Percentiles rank a stretch among this genome's conserved stretches.
Conservation (phyloP, 2,113 vertebrate species). For the Vulpes vulpes region DNA sequence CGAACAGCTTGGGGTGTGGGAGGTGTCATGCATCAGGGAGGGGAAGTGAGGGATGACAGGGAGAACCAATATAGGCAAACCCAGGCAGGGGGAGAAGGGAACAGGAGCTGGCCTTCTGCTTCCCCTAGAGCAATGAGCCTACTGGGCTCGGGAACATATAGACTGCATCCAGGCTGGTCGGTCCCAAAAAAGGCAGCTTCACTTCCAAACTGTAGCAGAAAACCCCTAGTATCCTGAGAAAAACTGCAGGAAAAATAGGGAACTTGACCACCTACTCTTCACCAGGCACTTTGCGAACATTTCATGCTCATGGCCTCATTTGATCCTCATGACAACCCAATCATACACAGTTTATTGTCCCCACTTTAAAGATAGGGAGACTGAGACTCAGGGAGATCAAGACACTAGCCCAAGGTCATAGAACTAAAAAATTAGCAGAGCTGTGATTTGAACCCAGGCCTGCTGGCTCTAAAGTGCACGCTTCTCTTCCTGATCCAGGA, state of each 20-base stretch:
- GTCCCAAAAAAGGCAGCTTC: background rate
- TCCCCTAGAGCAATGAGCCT: background rate
- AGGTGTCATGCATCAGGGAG: conserved; percentile 6
- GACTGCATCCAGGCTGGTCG: background rate
- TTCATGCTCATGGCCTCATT: background rate
- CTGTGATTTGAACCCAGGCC: background rate
- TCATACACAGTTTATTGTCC: background rate
- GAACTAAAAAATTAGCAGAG: background rate
- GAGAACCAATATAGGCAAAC: background rate
- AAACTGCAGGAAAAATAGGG: background rate
- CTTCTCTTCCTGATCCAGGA: background rate
- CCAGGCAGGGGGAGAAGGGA: background rate
- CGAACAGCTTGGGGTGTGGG: conserved; percentile 67
- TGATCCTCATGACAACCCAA: background rate
- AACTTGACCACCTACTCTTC: background rate
- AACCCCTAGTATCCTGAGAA: background rate
- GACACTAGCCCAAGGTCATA: background rate
- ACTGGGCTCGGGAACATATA: background rate
- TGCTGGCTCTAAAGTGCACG: background rate
- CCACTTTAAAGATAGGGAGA: conserved; percentile 44
- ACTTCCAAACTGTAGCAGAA: background rate
- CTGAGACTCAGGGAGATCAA: conserved; percentile 1
- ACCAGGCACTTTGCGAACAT: background rate
- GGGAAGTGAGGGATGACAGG: background rate
- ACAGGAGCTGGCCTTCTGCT: background rate